Conservation (phyloP, 2,113 vertebrate species). For the Natator depressus region DNA sequence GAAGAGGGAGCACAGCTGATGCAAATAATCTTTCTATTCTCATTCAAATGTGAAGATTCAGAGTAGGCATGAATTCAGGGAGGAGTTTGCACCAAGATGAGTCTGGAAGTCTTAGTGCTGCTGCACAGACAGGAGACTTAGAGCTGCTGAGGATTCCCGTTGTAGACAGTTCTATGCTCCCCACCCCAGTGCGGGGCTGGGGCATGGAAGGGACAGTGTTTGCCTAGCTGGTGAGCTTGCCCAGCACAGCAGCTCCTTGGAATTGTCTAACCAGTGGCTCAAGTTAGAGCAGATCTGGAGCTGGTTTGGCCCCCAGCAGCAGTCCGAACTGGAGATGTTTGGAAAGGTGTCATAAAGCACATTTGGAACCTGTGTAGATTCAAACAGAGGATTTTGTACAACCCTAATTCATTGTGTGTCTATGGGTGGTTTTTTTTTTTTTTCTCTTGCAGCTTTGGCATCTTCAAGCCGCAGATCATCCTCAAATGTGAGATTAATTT, state of each 20-base stretch:
- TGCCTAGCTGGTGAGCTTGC: neutral
- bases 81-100: neutral
- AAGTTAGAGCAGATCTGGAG: neutral
- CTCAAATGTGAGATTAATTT: neutral
- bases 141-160: neutral
- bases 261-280: neutral
- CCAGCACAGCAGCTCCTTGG: neutral
- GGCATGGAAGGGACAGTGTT: neutral
- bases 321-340: neutral
- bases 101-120: neutral
- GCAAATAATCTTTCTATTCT: neutral
- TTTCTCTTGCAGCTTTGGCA: neutral
- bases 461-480: neutral
- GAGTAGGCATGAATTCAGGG: neutral
- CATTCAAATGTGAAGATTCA: neutral
- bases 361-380: neutral
- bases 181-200: neutral
- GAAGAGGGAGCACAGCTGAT: neutral
- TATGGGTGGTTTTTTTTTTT: neutral
- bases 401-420: neutral
- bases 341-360: neutral
- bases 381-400: neutral
- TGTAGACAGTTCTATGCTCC: neutral
- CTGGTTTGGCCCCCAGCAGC: neutral
- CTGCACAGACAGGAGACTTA: neutral